Conservation (phyloP, 2,888 invertebrate genomes). For the Pseudoips prasinana region DNA sequence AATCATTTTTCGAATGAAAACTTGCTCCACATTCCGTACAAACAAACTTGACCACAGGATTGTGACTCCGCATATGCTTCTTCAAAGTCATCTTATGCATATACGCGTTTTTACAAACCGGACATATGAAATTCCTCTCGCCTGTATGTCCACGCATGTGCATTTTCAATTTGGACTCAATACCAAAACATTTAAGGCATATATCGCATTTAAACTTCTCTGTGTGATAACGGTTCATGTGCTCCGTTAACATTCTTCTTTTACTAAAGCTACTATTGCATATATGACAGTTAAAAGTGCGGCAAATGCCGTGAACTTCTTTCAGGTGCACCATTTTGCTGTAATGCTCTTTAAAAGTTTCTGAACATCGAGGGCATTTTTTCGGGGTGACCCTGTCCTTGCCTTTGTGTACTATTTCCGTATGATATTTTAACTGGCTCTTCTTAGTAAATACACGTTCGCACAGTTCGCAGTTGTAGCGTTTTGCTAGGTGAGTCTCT, state of each 20-base stretch:
- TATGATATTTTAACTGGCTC: slow-evolving; percentile 66
- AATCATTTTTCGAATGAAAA: slow-evolving; percentile 16
- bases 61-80: slow-evolving; percentile 67
- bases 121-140: slow-evolving; percentile 61
- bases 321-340: slow-evolving; percentile 49
- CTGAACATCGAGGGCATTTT: slow-evolving; percentile 46
- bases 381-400: slow-evolving; percentile 38
- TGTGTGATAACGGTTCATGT: slow-evolving; percentile 54
- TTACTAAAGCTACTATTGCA: slow-evolving; percentile 44
- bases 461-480: slow-evolving; percentile 53
- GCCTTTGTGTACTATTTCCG: slow-evolving; percentile 53
- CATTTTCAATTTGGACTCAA: slow-evolving; percentile 64
- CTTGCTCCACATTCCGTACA: slow-evolving; percentile 38
- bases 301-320: slow-evolving; percentile 44
- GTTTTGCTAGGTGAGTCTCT: slow-evolving; percentile 41
- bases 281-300: slow-evolving; percentile 43
- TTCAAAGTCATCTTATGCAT: slow-evolving; percentile 60
- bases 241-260: slow-evolving; percentile 49
- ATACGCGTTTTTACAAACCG: slow-evolving; percentile 65
- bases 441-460: slow-evolving; percentile 61
- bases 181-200: slow-evolving; percentile 68
- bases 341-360: slow-evolving; percentile 54
- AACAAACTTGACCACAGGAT: slow-evolving; percentile 28
- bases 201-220: slow-evolving; percentile 66
- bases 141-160: slow-evolving; percentile 59